Base-by-base conservation (phyloP, 2,797 vertebrate genomes). In the Falco rusticolus region DNA sequence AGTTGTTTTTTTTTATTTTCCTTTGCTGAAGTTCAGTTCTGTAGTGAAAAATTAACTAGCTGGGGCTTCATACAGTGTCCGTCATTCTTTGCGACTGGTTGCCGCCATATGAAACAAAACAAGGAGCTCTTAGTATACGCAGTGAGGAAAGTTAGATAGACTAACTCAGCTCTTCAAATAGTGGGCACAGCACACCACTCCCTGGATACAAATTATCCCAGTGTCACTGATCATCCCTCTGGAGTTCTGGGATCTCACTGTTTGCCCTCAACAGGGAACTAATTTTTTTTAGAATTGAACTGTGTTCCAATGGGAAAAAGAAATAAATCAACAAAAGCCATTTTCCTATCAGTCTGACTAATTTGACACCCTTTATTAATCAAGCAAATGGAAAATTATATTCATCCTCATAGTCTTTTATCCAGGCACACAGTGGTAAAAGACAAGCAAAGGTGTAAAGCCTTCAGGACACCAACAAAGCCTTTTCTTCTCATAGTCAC, bases 1-100 rank as follows among this genome's bases (percentile, higher is more conserved):
- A 72, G 28, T 64, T n/a, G n/a, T 81, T 54, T 92, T 95, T 95
- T 71, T 89, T 93, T 90, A 66, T 93, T 93, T 93, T 60, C 28
- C 37, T 56, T 43, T 41, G 75, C 82, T 89, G 76, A 94, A 96
- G 56, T 66, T 94, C 78, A 86, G 54, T 43, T 80, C 51, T 47
- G 18, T 15, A 74, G 25, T 78, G 69, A 88, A 89, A 81, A 93
- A 65, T 4, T 22, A 60, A 83, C 43, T 63, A 59, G 61, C 21
- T 86, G 21, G 16, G 37, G 12, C 31, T 48, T 87, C 5, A 6
- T 0, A 0, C 15, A 17, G 45, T 22, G 50, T 68, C 81, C 74
- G 77, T 61, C 48, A 28, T 19, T 91, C 45, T 37, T 66, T 43
- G 28, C 2, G 4, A 54, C n/a, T 5, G 0, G 1, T 68, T 92